Conservation (phyloP, 2,888 invertebrate species). For the Atethmia centrago region DNA sequence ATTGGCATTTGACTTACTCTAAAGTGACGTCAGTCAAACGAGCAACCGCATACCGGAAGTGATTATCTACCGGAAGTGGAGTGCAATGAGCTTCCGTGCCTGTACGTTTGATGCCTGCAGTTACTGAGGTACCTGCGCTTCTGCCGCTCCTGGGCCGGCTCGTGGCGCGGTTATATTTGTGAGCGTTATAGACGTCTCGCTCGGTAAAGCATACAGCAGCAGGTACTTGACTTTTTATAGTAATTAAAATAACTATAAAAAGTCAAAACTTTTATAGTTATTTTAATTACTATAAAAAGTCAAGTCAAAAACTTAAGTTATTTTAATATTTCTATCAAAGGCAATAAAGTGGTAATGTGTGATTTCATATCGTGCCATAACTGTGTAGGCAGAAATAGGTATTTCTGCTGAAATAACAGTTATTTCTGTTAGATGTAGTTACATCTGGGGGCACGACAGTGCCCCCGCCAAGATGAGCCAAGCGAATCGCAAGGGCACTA, state of each 20-base stretch:
- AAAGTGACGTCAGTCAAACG: constrained; percentile 54
- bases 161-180: constrained; percentile 35
- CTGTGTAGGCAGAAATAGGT: neutral
- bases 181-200: neutral
- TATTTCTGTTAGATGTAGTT: no score
- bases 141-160: constrained; percentile 16
- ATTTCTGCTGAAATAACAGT: no score
- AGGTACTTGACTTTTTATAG: neutral
- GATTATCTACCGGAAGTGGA: constrained; percentile 78
- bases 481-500: no score
- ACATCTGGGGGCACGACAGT: no score
- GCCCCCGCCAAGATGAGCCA: no score
- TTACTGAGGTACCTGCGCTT: constrained; percentile 6
- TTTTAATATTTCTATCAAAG: constrained; percentile 8
- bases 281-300: no score
- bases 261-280: no score
- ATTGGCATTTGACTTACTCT: constrained; percentile 27
- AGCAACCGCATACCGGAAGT: constrained; percentile 72
- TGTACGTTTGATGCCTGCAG: constrained; percentile 58
- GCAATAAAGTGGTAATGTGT: neutral
- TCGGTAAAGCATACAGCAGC: neutral
- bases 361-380: neutral
- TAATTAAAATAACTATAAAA: no score
- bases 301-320: no score
- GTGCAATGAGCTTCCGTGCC: constrained; percentile 72